Evolutionary conservation across 2,113 vertebrate species (phyloP).

Genomic region (Aplodontia rufa): DNA sequence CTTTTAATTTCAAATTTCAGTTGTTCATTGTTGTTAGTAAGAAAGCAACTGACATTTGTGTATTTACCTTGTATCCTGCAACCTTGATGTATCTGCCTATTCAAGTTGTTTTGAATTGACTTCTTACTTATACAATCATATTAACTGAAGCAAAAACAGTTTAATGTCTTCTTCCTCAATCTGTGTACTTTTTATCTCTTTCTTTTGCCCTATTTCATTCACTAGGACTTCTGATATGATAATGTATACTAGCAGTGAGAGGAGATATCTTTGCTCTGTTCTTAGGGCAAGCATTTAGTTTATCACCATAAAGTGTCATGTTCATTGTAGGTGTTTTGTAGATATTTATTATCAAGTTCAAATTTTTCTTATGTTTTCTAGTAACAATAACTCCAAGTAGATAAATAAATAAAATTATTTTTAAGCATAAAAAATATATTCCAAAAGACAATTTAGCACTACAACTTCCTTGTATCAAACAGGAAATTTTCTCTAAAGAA

Average conservation of each 20-base stretch:
- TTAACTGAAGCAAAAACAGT: neutral
- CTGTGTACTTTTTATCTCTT: neutral
- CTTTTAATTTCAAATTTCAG: no score
- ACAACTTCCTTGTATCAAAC: neutral
- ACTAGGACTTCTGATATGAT: neutral
- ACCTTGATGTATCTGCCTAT: no score
- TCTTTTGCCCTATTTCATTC: neutral
- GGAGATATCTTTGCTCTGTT: neutral
- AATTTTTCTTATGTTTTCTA: neutral
- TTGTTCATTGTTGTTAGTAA: no score
- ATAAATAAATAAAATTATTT: neutral
- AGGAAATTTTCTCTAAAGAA: neutral
- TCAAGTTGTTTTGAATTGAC: neutral
- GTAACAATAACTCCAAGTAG: neutral
- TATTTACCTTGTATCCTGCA: no score
- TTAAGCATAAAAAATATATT: neutral
- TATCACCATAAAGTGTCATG: neutral
- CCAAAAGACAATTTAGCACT: conserved; percentile 4
- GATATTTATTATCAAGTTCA: neutral
- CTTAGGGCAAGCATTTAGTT: neutral
- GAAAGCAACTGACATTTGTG: neutral
- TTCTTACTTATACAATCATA: neutral
- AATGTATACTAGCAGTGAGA: neutral
- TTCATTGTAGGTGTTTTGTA: neutral
- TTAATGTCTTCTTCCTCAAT: neutral